Evolutionary conservation across 2,888 invertebrate genomes (phyloP).

Genomic region (Sialis fuliginosa): DNA sequence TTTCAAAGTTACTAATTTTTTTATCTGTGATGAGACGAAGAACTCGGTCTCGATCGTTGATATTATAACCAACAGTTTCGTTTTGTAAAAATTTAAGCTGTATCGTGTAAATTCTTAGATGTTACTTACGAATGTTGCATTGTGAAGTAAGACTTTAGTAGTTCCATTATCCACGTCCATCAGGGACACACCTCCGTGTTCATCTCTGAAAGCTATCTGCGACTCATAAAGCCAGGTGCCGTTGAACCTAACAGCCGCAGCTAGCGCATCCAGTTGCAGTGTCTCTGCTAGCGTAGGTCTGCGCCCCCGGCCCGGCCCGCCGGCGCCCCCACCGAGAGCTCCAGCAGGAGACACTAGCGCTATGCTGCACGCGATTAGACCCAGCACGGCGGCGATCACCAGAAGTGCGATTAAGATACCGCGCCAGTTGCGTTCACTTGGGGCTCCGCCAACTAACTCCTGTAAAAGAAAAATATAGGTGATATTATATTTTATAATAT

Average conservation of each 20-base stretch:
- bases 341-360: conserved; percentile 69
- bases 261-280: conserved; percentile 22
- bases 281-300: conserved; percentile 50
- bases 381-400: conserved; percentile 76
- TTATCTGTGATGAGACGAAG: too few species aligned
- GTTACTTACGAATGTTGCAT: conserved; percentile 67
- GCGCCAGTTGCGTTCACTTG: conserved; percentile 82
- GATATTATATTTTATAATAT: too few species aligned
- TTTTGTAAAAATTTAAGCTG: too few species aligned
- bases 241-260: conserved; percentile 44
- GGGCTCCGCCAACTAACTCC: conserved; percentile 78
- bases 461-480: conserved; percentile 24
- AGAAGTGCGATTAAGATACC: conserved; percentile 83
- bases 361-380: conserved; percentile 80
- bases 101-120: too few species aligned
- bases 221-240: conserved; percentile 59
- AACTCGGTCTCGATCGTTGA: too few species aligned
- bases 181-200: conserved; percentile 59
- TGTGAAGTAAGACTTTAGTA: conserved; percentile 56
- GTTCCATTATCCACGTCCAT: conserved; percentile 63
- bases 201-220: conserved; percentile 30
- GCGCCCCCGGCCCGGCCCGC: conserved; percentile 45
- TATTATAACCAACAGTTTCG: too few species aligned
- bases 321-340: conserved; percentile 48
- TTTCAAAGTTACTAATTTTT: too few species aligned